Base-by-base conservation (phyloP, 2,113 vertebrate genomes). In the Heterotilapia buettikoferi region DNA sequence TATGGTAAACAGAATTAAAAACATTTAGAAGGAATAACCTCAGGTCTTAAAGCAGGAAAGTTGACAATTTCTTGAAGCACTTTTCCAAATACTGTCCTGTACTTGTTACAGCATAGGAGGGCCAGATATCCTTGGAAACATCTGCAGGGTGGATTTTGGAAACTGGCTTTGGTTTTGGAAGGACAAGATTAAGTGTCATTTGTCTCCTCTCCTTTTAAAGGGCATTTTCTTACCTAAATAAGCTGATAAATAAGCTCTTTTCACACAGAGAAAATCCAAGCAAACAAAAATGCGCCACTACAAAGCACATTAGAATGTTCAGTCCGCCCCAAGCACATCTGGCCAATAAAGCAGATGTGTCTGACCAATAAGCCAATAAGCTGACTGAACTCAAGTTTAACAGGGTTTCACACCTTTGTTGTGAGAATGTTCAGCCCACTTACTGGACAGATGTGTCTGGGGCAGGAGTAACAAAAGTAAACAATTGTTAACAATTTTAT, bases 31-130 rank as follows among this genome's bases (percentile, higher is more conserved):
- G 19, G 36, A 33, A 79, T 90, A 54, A 99, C 98, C 97, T 99
- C 98, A 88, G 98, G 98, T 88, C 99, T 97, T 84, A 99, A 95
- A 82, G 98, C 97, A 63, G 98, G 98, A 86, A 99, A 97, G 89
- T 99, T 98, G 92, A 99, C 98, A 84, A 99, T 99, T 96, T 99
- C 99, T 95, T 99, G 99, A 45, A 99, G 94, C 4, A 98, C 98
- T 99, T 99, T 87, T 98, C 98, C 88, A 99, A 92, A 2, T 98
- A 96, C 91, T 99, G 99, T 81, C 98, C 98, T 21, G 99, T 18
- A 24, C 90, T 80, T 86, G 86, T 92, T 71, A 24, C 54, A 11
- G 88, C 38, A 24, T 81, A 19, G 19, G 90, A 82, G 29, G 92
- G 87, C 10, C 85, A 90, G 88, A 21, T 36, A 31, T 84, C 91